Percentiles rank a stretch among this genome's conserved stretches.
phyloP scores from a whole-genome alignment of 2,113 vertebrate species.

The Muscicapa adusta region DNA sequence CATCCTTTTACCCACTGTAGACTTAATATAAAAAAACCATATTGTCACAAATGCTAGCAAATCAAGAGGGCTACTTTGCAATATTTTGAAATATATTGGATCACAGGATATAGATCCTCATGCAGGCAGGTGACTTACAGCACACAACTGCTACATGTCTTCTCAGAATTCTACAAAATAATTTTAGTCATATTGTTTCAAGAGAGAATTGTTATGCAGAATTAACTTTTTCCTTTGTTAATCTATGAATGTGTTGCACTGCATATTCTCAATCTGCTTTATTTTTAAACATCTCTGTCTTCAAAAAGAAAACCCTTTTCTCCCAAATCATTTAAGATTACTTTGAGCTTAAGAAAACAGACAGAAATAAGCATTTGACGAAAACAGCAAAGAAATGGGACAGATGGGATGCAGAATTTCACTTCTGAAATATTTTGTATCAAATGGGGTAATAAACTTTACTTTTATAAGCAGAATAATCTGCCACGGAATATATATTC shows the following conservation, averaged over 20 bases:
- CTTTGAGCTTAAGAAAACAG: background rate
- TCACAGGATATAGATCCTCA: background rate
- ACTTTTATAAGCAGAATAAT: background rate
- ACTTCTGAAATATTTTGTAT: background rate
- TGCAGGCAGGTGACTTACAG: background rate
- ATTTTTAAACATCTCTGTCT: background rate
- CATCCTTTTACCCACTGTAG: background rate
- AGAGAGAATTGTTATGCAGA: background rate
- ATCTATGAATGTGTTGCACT: background rate
- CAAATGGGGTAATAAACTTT: background rate
- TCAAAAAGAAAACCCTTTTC: background rate
- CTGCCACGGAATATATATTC: background rate
- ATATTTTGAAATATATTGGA: background rate
- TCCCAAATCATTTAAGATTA: background rate
- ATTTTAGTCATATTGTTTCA: background rate
- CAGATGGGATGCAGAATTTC: background rate
- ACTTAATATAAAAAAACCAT: background rate
- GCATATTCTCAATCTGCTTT: background rate
- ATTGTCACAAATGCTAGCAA: background rate
- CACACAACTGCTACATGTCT: fast-evolving
- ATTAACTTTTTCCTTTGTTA: background rate
- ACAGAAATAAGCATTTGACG: background rate
- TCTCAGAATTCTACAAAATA: background rate
- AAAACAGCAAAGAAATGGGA: background rate
- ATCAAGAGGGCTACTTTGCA: background rate